phyloP scores from a whole-genome alignment of 2,888 invertebrate species.

The Galeruca laticollis region DNA sequence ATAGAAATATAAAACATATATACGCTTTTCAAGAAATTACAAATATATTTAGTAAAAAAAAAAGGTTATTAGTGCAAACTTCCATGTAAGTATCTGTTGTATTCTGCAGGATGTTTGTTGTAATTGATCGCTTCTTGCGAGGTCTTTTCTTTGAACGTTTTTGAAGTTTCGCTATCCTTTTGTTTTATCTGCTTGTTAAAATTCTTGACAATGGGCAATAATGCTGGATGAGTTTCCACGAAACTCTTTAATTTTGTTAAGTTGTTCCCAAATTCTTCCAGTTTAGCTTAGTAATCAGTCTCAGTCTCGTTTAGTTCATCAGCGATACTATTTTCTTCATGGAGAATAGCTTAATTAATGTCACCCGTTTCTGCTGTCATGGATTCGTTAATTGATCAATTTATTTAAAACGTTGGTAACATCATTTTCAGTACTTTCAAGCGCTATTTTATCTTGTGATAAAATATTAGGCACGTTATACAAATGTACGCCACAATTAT shows the following conservation, averaged over 20 bases:
- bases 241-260: background rate
- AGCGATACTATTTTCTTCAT: background rate
- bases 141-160: background rate
- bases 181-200: background rate
- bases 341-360: background rate
- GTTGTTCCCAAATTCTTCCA: background rate
- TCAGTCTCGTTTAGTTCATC: background rate
- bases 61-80: too few species aligned
- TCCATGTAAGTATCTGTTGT: background rate
- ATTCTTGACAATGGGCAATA: background rate
- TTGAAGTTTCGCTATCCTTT: background rate
- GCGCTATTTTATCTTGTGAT: background rate
- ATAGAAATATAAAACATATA: too few species aligned
- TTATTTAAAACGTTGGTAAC: background rate
- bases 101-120: background rate
- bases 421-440: background rate
- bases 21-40: too few species aligned
- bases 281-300: background rate
- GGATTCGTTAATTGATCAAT: background rate
- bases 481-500: background rate
- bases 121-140: background rate
- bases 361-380: background rate
- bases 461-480: background rate
- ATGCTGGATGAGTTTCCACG: background rate
- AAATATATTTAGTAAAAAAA: too few species aligned